Evolutionary conservation across 2,888 invertebrate genomes (phyloP), one percentile per base, ranked within the genome.

Genomic region (Spilosoma lubricipeda): DNA sequence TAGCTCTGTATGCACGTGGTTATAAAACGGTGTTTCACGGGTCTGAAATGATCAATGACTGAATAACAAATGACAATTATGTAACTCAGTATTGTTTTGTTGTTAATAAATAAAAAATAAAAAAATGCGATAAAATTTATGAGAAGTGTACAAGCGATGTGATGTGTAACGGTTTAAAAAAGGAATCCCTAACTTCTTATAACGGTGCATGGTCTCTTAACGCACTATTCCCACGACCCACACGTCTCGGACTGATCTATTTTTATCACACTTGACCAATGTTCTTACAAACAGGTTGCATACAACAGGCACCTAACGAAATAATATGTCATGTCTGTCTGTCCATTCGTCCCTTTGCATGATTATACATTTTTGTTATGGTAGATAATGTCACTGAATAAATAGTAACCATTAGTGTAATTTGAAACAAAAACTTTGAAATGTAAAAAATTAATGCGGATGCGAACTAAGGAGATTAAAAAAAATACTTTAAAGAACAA

Each of bases 251-350:
- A 68, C 73, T 56, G 74, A 71, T 82, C 90, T 93, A 92, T 92
- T 92, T 91, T 90, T 92, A 92, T 78, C 86, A 84, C 87, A 88
- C 88, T 90, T 83, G 86, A 75, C 74, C 78, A 70, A 70, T 72
- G 73, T 70, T 69, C 67, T 67, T 45, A 74, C 15, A 39, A 33
- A 71, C 64, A 59, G n/a, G 45, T 33, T 33, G 52, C 33, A 30
- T 15, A 48, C 66, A 65, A 39, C 39, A n/a, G 52, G 42, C n/a
- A 76, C 36, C 18, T n/a, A 63, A 11, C 45, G 52, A 69, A 52
- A 42, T 36, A 65, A 36, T 65, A 23, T 20, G 64, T 20, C 18
- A 13, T 3, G 4, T 66, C 11, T 66, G 23, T 13, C 5, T 9
- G 20, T 2, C 36, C 39, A 39, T 39, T 39, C 11, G 39, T 39